These are phyloP conservation scores for Orchestes rusci DNA, from an alignment of 2,888 invertebrate species.

Conservation along the genomic window DNA sequence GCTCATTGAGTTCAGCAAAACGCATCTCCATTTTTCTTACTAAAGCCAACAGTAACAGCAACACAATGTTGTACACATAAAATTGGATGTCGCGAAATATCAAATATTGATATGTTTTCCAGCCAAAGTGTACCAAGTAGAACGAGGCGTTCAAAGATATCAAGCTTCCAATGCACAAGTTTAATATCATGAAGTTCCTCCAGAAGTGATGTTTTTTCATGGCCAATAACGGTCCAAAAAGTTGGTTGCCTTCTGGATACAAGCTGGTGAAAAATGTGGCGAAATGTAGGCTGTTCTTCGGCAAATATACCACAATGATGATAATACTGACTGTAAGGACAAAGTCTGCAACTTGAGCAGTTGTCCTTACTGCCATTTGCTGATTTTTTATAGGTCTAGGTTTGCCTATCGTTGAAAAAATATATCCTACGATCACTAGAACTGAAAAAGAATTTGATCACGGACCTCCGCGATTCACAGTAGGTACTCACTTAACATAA, in stretches of 20 bases:
- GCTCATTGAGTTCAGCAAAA: constrained; percentile 19
- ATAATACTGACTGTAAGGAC: constrained; percentile 17
- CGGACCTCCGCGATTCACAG: too few relatives aligned
- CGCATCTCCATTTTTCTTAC: constrained; percentile 21
- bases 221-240: constrained; percentile 20
- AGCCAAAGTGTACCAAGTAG: constrained; percentile 17
- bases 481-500: too few relatives aligned
- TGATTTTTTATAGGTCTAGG: constrained; percentile 8
- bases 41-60: constrained; percentile 17
- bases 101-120: constrained; percentile 16
- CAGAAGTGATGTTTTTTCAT: constrained; percentile 23
- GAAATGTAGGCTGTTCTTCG: constrained; percentile 16
- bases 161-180: constrained; percentile 13
- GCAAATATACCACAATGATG: constrained; percentile 16
- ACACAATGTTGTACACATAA: constrained; percentile 18
- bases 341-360: constrained; percentile 16
- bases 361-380: constrained; percentile 14
- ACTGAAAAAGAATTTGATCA: constrained; percentile 8
- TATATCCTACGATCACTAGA: constrained; percentile 15
- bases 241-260: constrained; percentile 15
- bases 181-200: constrained; percentile 21
- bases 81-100: constrained; percentile 22
- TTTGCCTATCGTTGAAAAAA: constrained; percentile 14
- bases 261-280: constrained; percentile 18
- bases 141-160: constrained; percentile 17